Percentiles rank a stretch among this genome's conserved stretches.
Conservation (phyloP, 2,113 vertebrate genomes). For the Trematomus loennbergii region DNA sequence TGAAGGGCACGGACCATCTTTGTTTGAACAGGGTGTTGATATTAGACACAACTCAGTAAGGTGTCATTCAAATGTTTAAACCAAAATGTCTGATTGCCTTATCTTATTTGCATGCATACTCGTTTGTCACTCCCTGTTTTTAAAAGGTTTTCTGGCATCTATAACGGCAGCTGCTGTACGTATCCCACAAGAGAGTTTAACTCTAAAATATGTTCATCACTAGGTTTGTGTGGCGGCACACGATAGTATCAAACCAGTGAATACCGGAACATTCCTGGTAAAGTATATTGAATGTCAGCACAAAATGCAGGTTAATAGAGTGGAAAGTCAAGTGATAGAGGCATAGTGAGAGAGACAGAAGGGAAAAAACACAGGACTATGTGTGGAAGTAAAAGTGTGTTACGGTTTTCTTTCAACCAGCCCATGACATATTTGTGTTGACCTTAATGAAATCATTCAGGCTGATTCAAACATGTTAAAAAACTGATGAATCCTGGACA, state of each 20-base stretch:
- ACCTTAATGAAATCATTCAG: neutral
- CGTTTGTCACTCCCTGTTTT: too few relatives aligned
- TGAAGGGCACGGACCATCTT: neutral
- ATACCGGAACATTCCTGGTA: neutral
- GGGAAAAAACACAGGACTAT: neutral
- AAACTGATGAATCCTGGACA: neutral
- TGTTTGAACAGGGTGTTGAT: neutral
- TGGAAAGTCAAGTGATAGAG: slow-evolving; percentile 28
- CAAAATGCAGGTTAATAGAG: slow-evolving; percentile 32
- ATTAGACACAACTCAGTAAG: neutral
- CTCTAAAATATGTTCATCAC: neutral
- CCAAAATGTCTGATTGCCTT: neutral
- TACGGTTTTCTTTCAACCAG: too few relatives aligned
- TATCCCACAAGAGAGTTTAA: neutral
- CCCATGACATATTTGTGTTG: neutral
- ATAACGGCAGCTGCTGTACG: neutral
- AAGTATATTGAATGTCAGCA: slow-evolving; percentile 16
- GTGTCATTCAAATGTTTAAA: neutral
- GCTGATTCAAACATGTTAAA: neutral
- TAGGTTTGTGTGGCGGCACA: neutral
- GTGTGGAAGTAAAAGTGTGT: neutral
- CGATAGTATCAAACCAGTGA: neutral
- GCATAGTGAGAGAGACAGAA: neutral
- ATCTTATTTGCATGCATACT: neutral
- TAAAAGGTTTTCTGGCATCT: neutral